A percentile compares a stretch with the other conserved stretches of the same genome.
These are phyloP conservation scores for Cataglyphis rosenhaueri DNA, from an alignment of 2,888 invertebrate genomes.

Conservation along the genomic window DNA sequence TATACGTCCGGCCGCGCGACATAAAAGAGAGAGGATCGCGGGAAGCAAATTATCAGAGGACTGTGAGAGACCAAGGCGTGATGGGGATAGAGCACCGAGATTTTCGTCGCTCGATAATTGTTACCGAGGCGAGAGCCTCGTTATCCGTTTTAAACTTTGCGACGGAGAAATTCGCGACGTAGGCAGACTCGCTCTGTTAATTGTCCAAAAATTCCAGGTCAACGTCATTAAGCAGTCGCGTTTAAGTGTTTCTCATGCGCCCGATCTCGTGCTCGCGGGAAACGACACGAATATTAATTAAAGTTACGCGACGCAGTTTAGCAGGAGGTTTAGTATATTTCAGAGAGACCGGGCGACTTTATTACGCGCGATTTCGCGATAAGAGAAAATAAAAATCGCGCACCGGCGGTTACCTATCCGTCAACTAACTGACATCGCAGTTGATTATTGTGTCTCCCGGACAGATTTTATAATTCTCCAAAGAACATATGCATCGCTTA, in stretches of 20 bases:
- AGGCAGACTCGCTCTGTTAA: conserved; percentile 47
- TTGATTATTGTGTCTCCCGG: conserved; percentile 31
- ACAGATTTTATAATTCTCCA: neutral
- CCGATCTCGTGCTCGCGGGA: conserved; percentile 26
- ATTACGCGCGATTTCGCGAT: conserved; percentile 46
- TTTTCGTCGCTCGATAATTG: conserved; percentile 37
- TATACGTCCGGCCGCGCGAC: conserved; percentile 51
- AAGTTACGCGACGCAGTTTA: conserved; percentile 32
- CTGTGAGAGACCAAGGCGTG: conserved; percentile 39
- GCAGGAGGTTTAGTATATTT: conserved; percentile 49
- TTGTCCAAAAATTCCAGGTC: conserved; percentile 56
- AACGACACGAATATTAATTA: conserved; percentile 41
- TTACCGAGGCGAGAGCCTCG: conserved; percentile 48
- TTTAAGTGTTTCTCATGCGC: conserved; percentile 44
- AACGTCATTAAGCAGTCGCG: conserved; percentile 43
- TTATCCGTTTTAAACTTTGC: conserved; percentile 53
- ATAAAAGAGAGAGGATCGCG: conserved; percentile 57
- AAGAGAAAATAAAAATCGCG: conserved; percentile 28
- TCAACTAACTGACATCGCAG: conserved; percentile 52
- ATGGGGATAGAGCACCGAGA: conserved; percentile 23
- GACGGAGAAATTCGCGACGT: conserved; percentile 51
- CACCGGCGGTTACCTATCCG: conserved; percentile 19
- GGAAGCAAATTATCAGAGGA: conserved; percentile 36
- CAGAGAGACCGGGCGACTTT: conserved; percentile 47
- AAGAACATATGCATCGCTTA: neutral